Conservation (phyloP, 2,113 vertebrate genomes). For the Chunga burmeisteri region DNA sequence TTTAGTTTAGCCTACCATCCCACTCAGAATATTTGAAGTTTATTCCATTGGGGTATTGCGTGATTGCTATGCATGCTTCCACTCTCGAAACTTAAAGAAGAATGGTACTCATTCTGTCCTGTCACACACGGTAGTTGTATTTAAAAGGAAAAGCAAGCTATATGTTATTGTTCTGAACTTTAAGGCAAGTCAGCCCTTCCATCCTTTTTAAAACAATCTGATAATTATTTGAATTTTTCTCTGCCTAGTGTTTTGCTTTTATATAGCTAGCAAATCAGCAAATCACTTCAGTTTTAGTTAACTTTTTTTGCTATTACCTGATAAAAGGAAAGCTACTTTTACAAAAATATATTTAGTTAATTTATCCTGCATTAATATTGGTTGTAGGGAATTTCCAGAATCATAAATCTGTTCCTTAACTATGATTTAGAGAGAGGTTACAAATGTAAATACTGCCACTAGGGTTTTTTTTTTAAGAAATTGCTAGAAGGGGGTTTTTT, state of each 20-base stretch:
- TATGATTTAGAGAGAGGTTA: neutral
- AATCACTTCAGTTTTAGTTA: neutral
- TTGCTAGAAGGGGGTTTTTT: neutral
- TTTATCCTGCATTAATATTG: neutral
- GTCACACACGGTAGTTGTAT: neutral
- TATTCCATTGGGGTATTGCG: neutral
- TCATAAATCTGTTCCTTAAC: neutral
- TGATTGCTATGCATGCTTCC: neutral
- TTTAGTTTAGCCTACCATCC: neutral
- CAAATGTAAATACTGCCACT: neutral
- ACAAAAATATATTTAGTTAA: neutral
- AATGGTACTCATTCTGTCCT: neutral
- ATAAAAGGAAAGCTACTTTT: neutral
- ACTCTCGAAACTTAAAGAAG: neutral
- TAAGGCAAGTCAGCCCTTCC: neutral
- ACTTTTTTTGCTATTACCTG: neutral
- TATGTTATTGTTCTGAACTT: neutral
- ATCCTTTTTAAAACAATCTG: neutral
- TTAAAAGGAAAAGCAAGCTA: neutral
- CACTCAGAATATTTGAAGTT: neutral
- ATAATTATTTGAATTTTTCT: neutral
- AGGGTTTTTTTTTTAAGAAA: neutral
- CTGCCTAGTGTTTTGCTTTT: neutral
- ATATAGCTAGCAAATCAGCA: neutral
- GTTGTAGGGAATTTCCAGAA: neutral